Evolutionary conservation across 1,140 invertebrate genomes (phyloP).

Genomic region (Drosophila biarmipes): DNA sequence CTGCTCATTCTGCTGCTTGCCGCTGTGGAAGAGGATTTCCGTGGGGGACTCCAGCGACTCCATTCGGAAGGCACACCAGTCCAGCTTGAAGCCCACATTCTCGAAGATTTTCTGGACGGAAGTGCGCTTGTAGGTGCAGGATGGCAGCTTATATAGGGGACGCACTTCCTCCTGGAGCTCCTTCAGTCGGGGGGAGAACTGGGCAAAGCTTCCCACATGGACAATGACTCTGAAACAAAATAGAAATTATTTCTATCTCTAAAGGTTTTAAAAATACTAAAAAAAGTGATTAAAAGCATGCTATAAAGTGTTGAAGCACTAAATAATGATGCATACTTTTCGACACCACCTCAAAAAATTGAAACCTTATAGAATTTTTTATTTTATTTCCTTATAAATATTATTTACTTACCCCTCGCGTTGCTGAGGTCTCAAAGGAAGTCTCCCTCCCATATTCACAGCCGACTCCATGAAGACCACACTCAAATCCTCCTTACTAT

Average conservation of each 20-base stretch:
- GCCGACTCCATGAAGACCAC: conserved; percentile 93
- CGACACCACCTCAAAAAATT: background rate
- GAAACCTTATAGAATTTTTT: too few relatives aligned
- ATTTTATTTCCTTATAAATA: too few relatives aligned
- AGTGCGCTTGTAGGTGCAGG: conserved; percentile 94
- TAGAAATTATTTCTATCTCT: background rate
- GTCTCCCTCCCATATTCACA: conserved; percentile 91
- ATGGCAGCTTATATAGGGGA: conserved; percentile 90
- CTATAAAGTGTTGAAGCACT: background rate
- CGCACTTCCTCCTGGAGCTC: conserved; percentile 92
- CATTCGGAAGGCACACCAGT: conserved; percentile 95
- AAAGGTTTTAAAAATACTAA: background rate
- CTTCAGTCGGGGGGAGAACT: conserved; percentile 90
- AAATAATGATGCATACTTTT: background rate
- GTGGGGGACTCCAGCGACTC: conserved; percentile 85
- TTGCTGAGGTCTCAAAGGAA: conserved; percentile 92
- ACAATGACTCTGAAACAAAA: conserved; percentile 89
- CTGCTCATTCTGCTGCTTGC: conserved; percentile 44
- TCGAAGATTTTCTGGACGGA: conserved; percentile 93
- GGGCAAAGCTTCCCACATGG: conserved; percentile 89
- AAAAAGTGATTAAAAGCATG: background rate
- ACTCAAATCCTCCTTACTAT: conserved; percentile 89
- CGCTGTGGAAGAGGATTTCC: conserved; percentile 75
- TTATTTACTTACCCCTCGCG: conserved; percentile 90
- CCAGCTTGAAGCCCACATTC: conserved; percentile 90